Conservation (phyloP, 2,113 vertebrate genomes). For the Albula glossodonta region DNA sequence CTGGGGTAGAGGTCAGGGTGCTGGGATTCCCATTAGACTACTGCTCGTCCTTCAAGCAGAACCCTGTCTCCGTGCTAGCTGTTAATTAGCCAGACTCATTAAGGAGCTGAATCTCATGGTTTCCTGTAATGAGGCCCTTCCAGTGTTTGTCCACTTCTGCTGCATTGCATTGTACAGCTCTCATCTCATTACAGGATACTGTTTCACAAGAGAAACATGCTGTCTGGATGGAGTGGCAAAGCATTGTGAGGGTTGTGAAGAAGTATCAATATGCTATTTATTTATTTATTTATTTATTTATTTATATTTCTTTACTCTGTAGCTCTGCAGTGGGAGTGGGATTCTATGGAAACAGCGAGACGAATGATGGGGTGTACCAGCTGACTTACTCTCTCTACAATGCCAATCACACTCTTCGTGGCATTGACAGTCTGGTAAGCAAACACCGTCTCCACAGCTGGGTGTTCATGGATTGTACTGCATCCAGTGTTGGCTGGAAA, state of each 20-base stretch:
- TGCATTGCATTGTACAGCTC: not conserved
- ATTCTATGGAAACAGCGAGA: conserved; percentile 98
- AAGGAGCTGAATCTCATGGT: not conserved
- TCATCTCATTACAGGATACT: not conserved
- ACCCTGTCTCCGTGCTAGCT: not conserved
- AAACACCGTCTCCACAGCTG: not conserved
- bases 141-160: not conserved
- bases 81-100: not conserved
- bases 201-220: not conserved
- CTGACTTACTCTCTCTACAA: conserved; percentile 89
- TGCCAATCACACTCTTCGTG: conserved; percentile 87
- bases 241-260: not conserved
- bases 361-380: conserved; percentile 90
- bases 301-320: conserved; percentile 36
- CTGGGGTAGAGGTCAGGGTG: not conserved
- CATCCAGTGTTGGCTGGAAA: not conserved
- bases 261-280: not conserved
- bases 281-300: not conserved
- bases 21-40: not conserved
- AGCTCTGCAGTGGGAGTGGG: conserved; percentile 90
- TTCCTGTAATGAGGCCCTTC: not conserved
- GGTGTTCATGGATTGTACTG: not conserved
- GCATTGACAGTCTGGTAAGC: conserved; percentile 85
- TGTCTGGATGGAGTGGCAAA: not conserved
- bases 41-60: not conserved